Percentiles rank a stretch among this genome's conserved stretches.
Conservation (phyloP, 2,888 invertebrate species). For the Nephrotoma flavescens region DNA sequence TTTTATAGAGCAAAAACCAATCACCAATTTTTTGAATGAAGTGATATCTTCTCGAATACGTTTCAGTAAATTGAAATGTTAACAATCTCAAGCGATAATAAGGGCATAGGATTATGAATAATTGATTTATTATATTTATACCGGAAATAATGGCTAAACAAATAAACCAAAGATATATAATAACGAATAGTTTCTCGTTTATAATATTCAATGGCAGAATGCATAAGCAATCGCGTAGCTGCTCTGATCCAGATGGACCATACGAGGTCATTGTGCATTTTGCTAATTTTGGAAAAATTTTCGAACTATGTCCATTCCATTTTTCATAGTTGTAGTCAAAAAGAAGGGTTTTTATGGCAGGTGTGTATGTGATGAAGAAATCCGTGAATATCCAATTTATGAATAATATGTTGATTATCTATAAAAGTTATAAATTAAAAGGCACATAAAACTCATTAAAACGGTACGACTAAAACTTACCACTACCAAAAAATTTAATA, state of each 20-base stretch:
- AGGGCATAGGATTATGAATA: not conserved
- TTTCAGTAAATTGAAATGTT: not conserved
- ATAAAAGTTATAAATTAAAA: not conserved
- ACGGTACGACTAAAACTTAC: conserved; percentile 34
- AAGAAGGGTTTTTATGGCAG: conserved; percentile 22
- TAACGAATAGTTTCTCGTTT: conserved; percentile 63
- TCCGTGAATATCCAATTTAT: conserved; percentile 25
- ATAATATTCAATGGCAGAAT: conserved; percentile 63
- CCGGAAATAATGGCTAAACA: conserved; percentile 44
- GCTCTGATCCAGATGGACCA: conserved; percentile 68
- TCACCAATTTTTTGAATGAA: conserved; percentile 43
- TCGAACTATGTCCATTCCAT: conserved; percentile 26
- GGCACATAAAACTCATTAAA: too few relatives aligned
- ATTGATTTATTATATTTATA: conserved; percentile 37
- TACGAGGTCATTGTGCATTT: conserved; percentile 79
- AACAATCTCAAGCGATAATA: not conserved
- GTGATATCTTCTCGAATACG: conserved; percentile 12
- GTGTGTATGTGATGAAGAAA: conserved; percentile 25
- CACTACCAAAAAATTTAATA: conserved; percentile 57
- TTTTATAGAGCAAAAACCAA: conserved; percentile 61
- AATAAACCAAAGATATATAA: conserved; percentile 62
- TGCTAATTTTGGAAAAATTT: conserved; percentile 48
- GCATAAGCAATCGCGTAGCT: conserved; percentile 62
- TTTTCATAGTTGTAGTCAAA: conserved; percentile 20
- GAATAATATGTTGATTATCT: conserved; percentile 24